phyloP scores from a whole-genome alignment of 2,797 vertebrate species.

The Alcedo atthis region DNA sequence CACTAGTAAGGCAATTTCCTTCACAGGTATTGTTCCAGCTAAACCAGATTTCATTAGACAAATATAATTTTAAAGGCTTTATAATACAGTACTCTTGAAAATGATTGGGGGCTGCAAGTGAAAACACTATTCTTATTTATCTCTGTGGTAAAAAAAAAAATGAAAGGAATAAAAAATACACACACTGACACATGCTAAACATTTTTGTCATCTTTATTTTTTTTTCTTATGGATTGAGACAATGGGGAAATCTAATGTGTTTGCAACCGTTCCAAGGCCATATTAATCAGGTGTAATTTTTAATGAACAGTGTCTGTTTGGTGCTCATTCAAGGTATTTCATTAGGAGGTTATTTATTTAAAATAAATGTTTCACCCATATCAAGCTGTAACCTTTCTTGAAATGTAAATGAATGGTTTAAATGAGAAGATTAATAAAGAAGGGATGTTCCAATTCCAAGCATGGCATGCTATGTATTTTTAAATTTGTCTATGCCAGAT shows the following conservation, averaged over 20 bases:
- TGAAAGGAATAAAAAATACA: neutral
- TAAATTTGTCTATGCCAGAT: constrained; percentile 91
- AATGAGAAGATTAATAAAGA: constrained; percentile 84
- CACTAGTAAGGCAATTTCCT: neutral
- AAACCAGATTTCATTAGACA: constrained; percentile 72
- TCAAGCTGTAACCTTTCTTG: constrained; percentile 82
- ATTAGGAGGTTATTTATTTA: constrained; percentile 82
- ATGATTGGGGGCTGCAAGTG: constrained; percentile 56
- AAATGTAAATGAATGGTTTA: constrained; percentile 85
- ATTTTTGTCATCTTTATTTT: neutral
- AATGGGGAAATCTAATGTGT: constrained; percentile 72
- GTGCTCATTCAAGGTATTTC: constrained; percentile 80
- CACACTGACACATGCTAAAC: constrained; percentile 8
- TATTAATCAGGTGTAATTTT: constrained; percentile 80
- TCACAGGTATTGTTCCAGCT: constrained; percentile 47
- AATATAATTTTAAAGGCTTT: constrained; percentile 65
- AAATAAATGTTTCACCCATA: constrained; percentile 80
- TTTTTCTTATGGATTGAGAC: constrained; percentile 68
- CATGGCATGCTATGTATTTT: constrained; percentile 85
- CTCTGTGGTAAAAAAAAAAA: constrained; percentile 54
- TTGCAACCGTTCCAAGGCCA: constrained; percentile 71
- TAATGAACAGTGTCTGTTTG: constrained; percentile 78
- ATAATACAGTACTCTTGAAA: constrained; percentile 55
- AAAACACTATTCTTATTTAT: constrained; percentile 67
- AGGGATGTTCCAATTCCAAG: constrained; percentile 83